Evolutionary conservation across 1,140 invertebrate genomes (phyloP).

Genomic region (Dreissena polymorpha): DNA sequence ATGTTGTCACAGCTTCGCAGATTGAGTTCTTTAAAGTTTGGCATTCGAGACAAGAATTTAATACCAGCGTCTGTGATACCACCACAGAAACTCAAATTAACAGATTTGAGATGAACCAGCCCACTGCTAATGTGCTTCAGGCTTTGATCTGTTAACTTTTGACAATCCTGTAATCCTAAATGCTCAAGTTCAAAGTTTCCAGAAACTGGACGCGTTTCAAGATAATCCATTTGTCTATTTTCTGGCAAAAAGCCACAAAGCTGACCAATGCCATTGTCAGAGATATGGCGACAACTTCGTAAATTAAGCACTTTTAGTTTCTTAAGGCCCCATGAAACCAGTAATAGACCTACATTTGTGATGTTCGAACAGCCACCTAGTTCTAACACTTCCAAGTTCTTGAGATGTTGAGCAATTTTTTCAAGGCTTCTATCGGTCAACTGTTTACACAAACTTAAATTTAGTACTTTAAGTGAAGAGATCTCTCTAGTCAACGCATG

Average conservation of each 20-base stretch:
- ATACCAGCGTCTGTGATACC: conserved; percentile 94
- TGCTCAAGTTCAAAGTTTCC: conserved; percentile 86
- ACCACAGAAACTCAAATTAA: conserved; percentile 96
- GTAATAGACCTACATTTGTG: conserved; percentile 90
- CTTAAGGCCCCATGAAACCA: conserved; percentile 92
- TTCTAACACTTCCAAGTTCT: conserved; percentile 92
- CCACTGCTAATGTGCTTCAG: conserved; percentile 91
- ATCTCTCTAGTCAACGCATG: conserved; percentile 89
- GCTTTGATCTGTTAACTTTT: conserved; percentile 94
- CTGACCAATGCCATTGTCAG: conserved; percentile 93
- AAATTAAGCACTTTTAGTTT: conserved; percentile 92
- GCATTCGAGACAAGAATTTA: conserved; percentile 92
- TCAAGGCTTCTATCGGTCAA: conserved; percentile 92
- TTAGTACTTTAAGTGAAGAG: conserved; percentile 88
- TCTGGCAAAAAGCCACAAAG: conserved; percentile 84
- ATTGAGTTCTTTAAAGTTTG: conserved; percentile 91
- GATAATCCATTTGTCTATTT: conserved; percentile 39
- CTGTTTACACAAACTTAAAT: conserved; percentile 96
- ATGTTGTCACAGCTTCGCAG: conserved; percentile 95
- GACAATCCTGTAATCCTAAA: conserved; percentile 95
- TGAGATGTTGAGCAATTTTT: conserved; percentile 91
- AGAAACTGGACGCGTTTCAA: conserved; percentile 84
- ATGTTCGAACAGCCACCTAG: conserved; percentile 95
- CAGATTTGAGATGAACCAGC: conserved; percentile 88
- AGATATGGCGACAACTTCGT: conserved; percentile 94